Percentiles rank a stretch among this genome's conserved stretches.
phyloP scores from a whole-genome alignment of 1,140 invertebrate genomes.

The Drosophila sp. region DNA sequence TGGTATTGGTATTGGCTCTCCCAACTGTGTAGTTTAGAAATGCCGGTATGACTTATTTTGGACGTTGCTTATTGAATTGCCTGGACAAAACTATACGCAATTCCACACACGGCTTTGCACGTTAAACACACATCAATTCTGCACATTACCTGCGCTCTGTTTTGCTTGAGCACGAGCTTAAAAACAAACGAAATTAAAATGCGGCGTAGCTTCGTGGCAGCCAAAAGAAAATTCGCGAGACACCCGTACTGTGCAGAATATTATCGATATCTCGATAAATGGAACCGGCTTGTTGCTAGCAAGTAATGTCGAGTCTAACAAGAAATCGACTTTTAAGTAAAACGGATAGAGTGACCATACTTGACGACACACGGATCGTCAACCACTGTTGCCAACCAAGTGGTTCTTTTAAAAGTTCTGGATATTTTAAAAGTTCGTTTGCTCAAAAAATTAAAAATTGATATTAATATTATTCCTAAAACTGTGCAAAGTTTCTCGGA shows the following conservation, averaged over 20 bases:
- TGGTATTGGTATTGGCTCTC: not conserved
- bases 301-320: not conserved
- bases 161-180: constrained; percentile 11
- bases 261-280: constrained; percentile 14
- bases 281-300: not conserved
- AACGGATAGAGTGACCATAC: constrained; percentile 2
- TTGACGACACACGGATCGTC: not conserved
- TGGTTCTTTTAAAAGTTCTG: too few species aligned
- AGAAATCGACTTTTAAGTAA: not conserved
- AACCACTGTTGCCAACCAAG: not conserved
- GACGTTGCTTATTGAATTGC: constrained; percentile 24
- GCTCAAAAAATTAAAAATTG: too few species aligned
- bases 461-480: too few species aligned
- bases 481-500: too few species aligned
- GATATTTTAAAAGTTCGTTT: too few species aligned
- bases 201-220: constrained; percentile 48
- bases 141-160: constrained; percentile 39
- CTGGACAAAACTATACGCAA: constrained; percentile 30
- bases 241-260: constrained; percentile 22
- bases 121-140: constrained; percentile 18
- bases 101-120: constrained; percentile 22
- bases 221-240: constrained; percentile 39
- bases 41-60: constrained; percentile 34
- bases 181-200: constrained; percentile 44
- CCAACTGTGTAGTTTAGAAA: constrained; percentile 21